Evolutionary conservation across 2,113 vertebrate species (phyloP).

Genomic region (Rhea pennata): DNA sequence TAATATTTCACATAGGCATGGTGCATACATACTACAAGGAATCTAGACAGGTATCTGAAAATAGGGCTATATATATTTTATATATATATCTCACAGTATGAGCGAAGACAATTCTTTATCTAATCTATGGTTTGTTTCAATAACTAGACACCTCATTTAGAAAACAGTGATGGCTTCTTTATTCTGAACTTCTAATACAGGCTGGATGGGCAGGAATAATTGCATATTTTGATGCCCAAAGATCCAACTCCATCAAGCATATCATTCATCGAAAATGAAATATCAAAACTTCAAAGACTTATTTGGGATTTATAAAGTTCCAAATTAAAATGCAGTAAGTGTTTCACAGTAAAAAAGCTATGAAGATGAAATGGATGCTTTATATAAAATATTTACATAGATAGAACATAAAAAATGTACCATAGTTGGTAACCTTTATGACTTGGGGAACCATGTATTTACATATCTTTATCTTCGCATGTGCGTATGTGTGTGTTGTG

Average conservation of each 20-base stretch:
- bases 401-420: slow-evolving; percentile 75
- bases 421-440: slow-evolving; percentile 80
- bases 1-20: neutral
- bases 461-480: slow-evolving; percentile 80
- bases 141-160: neutral
- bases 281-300: slow-evolving; percentile 27
- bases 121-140: neutral
- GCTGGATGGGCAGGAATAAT: neutral
- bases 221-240: neutral
- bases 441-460: slow-evolving; percentile 80
- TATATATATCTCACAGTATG: no score
- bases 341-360: slow-evolving; percentile 63
- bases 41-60: neutral
- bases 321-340: slow-evolving; percentile 75
- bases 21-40: neutral
- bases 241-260: neutral
- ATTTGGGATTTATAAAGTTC: slow-evolving; percentile 55
- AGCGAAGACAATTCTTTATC: neutral
- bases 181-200: neutral
- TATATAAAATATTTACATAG: slow-evolving; percentile 83
- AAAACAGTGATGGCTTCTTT: neutral
- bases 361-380: slow-evolving; percentile 75
- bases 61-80: neutral
- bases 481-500: slow-evolving; percentile 83
- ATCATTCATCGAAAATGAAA: slow-evolving; percentile 5